phyloP scores from a whole-genome alignment of 2,797 vertebrate genomes.

The Myotis daubentonii region DNA sequence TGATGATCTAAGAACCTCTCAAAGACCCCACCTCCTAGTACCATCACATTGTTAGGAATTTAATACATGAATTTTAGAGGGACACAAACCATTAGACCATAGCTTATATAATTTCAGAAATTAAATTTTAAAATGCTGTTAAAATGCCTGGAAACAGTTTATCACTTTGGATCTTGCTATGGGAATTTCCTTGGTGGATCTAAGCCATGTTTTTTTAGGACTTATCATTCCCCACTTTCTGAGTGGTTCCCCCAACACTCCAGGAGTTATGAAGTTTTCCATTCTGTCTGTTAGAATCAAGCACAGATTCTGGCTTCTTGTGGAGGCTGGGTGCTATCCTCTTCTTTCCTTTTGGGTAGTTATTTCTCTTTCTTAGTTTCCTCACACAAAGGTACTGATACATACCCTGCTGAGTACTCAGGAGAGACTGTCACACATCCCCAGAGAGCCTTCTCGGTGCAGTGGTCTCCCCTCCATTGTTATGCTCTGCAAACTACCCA shows the following conservation, averaged over 20 bases:
- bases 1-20: too few relatives aligned
- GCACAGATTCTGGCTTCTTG: background rate
- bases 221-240: background rate
- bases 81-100: background rate
- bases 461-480: fast-evolving
- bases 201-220: background rate
- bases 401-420: background rate
- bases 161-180: background rate
- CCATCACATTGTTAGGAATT: background rate
- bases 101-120: background rate
- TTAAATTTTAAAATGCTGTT: background rate
- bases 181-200: background rate
- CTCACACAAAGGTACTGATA: background rate
- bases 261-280: background rate
- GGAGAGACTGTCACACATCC: fast-evolving
- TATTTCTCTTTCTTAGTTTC: background rate
- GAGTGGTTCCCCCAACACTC: too few relatives aligned
- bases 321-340: background rate
- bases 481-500: fast-evolving
- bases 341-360: background rate
- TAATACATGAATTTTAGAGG: background rate
- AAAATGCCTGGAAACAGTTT: background rate
- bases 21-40: background rate
- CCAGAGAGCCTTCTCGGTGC: fast-evolving
- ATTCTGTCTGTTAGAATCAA: background rate